Base-by-base conservation (phyloP, 2,113 vertebrate species). In the Neofelis nebulosa region DNA sequence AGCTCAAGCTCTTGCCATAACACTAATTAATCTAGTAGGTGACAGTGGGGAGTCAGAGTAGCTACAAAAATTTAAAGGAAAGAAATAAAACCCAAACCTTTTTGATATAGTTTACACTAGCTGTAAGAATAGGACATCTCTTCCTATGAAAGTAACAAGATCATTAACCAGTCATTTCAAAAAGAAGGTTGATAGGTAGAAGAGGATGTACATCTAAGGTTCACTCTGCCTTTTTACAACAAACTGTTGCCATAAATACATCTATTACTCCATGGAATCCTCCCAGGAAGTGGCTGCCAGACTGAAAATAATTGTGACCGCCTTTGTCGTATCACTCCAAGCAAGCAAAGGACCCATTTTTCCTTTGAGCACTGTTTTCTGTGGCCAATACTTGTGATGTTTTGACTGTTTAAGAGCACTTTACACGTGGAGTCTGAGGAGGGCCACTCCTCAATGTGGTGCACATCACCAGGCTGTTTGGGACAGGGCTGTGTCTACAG, bases 371-470 rank as follows among this genome's bases (percentile, higher is more conserved):
- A 21, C 25, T 81, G n/a, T 23, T 41, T 74, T 61, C 8, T 5
- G 15, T 33, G 52, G 83, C 74, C 23, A 31, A 19, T 69, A 23
- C 23, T 65, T 78, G 13, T 15, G 38, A 14, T 4, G 23, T 50
- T 63, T 86, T 50, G 29, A 69, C 85, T 48, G 41, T 87, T 87
- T 52, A 2, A 13, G 25, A 52, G n/a, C 38, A 38, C 18, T 52
- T 25, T 50, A 52, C 33, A 29, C 3, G 0, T 33, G 84, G 27
- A 82, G 41, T n/a, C 57, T 66, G 66, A 61, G 27, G 15, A n/a
- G 18, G n/a, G 12, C 52, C 19, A 5, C 16, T 63, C n/a, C 0
- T 61, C 48, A 61, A 0, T 0, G 11, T 0, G 2, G 9, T 1
- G 1, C 1, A 7, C n/a, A 19, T 7, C 50, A 65, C 0, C 0